Conservation (phyloP, 2,113 vertebrate species). For the Jacana jacana region DNA sequence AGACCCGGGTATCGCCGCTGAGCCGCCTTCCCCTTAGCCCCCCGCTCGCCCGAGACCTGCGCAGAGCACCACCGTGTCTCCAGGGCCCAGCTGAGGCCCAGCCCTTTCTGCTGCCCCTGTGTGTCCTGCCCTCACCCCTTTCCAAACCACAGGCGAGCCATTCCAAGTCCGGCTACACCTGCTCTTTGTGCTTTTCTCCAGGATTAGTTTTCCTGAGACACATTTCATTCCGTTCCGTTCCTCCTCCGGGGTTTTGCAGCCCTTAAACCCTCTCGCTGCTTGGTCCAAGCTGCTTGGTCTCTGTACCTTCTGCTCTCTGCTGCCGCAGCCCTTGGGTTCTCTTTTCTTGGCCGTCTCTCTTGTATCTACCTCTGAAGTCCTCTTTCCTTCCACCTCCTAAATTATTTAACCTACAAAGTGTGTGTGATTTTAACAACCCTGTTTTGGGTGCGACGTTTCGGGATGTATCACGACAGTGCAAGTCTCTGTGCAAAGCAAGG, state of each 20-base stretch:
- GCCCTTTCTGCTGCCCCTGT: neutral
- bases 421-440: neutral
- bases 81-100: fast-evolving
- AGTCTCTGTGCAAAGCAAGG: neutral
- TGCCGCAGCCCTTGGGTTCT: neutral
- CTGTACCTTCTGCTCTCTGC: neutral
- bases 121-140: neutral
- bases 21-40: neutral
- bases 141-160: neutral
- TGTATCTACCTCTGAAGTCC: slow-evolving; percentile 19
- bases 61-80: fast-evolving
- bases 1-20: fast-evolving
- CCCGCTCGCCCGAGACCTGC: neutral
- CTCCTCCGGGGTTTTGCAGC: neutral
- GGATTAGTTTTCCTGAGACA: neutral
- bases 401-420: neutral
- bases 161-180: neutral
- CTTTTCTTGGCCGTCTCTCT: neutral
- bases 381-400: neutral
- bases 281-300: neutral
- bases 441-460: neutral
- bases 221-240: neutral
- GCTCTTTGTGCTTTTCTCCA: neutral
- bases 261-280: neutral
- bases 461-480: neutral